Evolutionary conservation across 1,140 invertebrate species (phyloP), one percentile per base, ranked within the genome.

Genomic region (Vollenhovia emeryi): DNA sequence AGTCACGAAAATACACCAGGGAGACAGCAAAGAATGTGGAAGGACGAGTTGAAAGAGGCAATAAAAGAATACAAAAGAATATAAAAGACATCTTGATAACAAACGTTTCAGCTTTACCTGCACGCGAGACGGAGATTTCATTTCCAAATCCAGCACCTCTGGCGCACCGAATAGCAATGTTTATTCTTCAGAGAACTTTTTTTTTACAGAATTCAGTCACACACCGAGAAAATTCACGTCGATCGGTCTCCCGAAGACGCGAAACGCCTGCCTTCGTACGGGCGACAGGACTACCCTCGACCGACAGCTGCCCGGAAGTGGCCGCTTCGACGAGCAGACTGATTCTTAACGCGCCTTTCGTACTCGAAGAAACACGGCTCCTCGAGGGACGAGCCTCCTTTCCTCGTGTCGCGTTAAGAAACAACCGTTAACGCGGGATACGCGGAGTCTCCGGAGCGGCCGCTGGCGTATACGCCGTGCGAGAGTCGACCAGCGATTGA

Each of bases 261-360:
- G 15, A 43, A 80, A 71, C 33, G 52, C 11, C n/a, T 33, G 4
- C 4, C 7, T 33, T 55, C 6, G 21, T 18, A 40, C 9, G 8
- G n/a, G 4, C 13, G 36, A 43, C 40, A 40, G 11, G 24, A 48
- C 18, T 27, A 57, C 36, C 24, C 18, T 64, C 33, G 45, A 43
- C 60, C 24, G 87, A 89, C 91, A 92, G 86, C 87, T 92, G 91
- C 87, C 80, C 88, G 85, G 88, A 89, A 89, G 27, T 78, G 69
- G 48, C 73, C 62, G 76, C 59, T 50, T 83, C 9, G 45, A 82
- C 27, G 24, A 57, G 40, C 73, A 43, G 73, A 40, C 57, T 30
- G 69, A 76, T 84, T 85, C 87, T 87, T 88, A 90, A 88, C 83
- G 50, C 78, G 74, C 75, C 86, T 87, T 87, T 80, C 78, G 79